Evolutionary conservation across 2,113 vertebrate genomes (phyloP).

Genomic region (Hippocampus abdominalis): DNA sequence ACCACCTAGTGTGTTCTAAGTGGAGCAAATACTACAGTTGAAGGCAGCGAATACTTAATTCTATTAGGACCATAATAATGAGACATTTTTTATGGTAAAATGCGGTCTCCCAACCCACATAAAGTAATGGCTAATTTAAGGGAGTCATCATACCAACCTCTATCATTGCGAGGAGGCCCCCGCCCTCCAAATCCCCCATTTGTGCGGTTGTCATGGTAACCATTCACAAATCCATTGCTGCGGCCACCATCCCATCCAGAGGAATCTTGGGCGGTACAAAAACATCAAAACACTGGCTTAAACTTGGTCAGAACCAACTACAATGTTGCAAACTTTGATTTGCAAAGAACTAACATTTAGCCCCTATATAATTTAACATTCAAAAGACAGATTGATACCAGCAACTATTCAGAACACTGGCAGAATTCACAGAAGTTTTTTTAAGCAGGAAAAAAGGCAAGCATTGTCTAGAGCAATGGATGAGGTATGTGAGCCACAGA

Average conservation of each 20-base stretch:
- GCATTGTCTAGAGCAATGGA: too few relatives aligned
- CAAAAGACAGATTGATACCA: neutral
- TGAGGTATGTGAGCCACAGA: too few relatives aligned
- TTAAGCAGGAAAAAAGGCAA: too few relatives aligned
- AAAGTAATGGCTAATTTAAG: constrained; percentile 73
- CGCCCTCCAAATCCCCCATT: constrained; percentile 74
- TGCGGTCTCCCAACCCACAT: constrained; percentile 61
- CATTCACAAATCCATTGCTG: constrained; percentile 80
- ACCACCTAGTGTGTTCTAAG: too few relatives aligned
- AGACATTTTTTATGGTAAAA: constrained; percentile 12
- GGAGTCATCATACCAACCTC: constrained; percentile 68
- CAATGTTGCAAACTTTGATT: neutral
- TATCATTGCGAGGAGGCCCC: constrained; percentile 74
- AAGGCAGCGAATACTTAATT: too few relatives aligned
- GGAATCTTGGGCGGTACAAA: constrained; percentile 59
- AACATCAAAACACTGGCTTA: neutral
- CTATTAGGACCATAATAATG: neutral
- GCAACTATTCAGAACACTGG: neutral
- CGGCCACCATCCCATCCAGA: constrained; percentile 71
- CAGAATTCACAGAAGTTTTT: too few relatives aligned
- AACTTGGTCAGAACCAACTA: neutral
- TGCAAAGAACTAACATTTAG: neutral
- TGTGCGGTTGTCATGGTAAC: constrained; percentile 76
- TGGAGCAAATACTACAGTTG: too few relatives aligned
- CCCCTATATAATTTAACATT: neutral